Evolutionary conservation across 1,140 invertebrate genomes (phyloP).

Genomic region (Oncopodura yosiiana): DNA sequence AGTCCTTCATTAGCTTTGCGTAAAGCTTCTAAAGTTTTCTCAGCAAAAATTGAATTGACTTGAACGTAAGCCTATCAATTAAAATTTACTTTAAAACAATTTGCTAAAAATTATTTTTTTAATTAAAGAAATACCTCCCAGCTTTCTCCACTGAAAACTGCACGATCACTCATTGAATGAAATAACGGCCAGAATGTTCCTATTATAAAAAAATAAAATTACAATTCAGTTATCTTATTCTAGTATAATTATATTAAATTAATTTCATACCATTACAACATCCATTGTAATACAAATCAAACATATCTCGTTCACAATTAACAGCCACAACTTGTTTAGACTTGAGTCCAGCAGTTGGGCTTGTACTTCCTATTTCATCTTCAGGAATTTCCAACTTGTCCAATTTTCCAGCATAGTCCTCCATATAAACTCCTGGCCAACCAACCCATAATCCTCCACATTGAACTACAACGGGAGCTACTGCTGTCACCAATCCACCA

Average conservation of each 20-base stretch:
- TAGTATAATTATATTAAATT: neutral
- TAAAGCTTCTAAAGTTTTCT: conserved; percentile 62
- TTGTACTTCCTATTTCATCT: conserved; percentile 69
- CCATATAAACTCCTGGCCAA: conserved; percentile 73
- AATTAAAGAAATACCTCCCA: conserved; percentile 50
- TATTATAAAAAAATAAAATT: neutral
- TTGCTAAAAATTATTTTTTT: neutral
- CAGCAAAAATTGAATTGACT: conserved; percentile 72
- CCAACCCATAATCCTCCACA: conserved; percentile 78
- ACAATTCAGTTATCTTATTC: neutral
- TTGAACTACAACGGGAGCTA: conserved; percentile 75
- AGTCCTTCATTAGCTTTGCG: conserved; percentile 43
- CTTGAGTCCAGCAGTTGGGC: conserved; percentile 69
- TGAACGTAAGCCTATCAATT: conserved; percentile 54
- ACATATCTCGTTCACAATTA: conserved; percentile 58
- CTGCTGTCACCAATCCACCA: conserved; percentile 77
- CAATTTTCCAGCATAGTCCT: conserved; percentile 42
- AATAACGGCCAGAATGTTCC: conserved; percentile 84
- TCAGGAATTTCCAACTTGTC: conserved; percentile 61
- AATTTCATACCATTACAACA: conserved; percentile 55
- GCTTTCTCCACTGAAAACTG: conserved; percentile 64
- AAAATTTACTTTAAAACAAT: neutral
- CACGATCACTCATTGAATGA: conserved; percentile 76
- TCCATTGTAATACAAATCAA: conserved; percentile 81
- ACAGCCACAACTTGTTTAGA: conserved; percentile 75